Conservation (phyloP, 30 jellyfish, hydroid and myxozoan genomes). For the Chironex yamaguchii region DNA sequence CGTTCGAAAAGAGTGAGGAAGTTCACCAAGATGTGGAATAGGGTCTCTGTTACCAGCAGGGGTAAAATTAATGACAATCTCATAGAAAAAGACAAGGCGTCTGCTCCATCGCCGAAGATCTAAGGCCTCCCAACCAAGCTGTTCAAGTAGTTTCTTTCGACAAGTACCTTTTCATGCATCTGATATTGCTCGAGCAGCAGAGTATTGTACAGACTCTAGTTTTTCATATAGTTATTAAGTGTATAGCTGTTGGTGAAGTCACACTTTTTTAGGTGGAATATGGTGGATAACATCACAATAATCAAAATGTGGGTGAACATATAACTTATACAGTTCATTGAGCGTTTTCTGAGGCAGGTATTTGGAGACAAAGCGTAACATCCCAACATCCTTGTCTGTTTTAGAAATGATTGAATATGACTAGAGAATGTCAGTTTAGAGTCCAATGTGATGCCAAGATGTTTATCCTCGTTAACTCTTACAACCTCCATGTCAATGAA, state of each 20-base stretch:
- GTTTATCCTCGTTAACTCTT: conserved; percentile 39
- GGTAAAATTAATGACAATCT: no score
- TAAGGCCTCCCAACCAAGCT: conserved; percentile 59
- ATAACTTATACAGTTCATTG: conserved; percentile 49
- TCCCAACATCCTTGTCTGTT: conserved; percentile 33
- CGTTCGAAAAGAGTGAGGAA: no score
- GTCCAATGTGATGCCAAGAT: conserved; percentile 46
- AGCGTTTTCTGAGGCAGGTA: conserved; percentile 64
- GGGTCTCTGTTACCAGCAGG: no score
- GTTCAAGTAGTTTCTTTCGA: conserved; percentile 17
- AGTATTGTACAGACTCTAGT: no score
- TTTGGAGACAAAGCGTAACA: conserved; percentile 38
- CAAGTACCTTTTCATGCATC: conserved; percentile 43
- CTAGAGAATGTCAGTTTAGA: conserved; percentile 35
- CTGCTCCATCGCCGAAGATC: conserved; percentile 59
- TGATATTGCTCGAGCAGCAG: conserved; percentile 13
- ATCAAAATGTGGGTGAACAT: no score
- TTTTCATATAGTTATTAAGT: no score
- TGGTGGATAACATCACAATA: no score
- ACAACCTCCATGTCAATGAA: conserved; percentile 22
- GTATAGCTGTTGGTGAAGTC: no score
- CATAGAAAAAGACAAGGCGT: conserved; percentile 21
- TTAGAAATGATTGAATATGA: conserved; percentile 37
- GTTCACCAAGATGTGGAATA: no score
- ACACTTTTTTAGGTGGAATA: no score